A percentile compares a stretch with the other conserved stretches of the same genome.
phyloP scores from a whole-genome alignment of 2,888 invertebrate genomes.

The Idaea straminata region DNA sequence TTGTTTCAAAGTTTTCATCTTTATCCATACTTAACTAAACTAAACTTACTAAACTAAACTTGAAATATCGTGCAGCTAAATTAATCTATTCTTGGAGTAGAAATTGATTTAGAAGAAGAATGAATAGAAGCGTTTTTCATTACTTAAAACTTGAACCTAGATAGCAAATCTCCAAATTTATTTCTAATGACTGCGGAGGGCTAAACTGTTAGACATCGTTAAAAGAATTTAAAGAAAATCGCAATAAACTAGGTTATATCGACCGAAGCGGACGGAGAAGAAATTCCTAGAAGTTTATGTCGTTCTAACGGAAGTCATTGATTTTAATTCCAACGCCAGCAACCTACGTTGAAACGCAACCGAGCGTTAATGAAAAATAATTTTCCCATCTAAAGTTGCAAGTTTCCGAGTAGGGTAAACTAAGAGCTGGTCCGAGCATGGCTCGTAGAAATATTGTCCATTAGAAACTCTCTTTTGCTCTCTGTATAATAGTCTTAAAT shows the following conservation, averaged over 20 bases:
- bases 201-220: constrained; percentile 33
- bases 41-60: neutral
- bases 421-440: constrained; percentile 24
- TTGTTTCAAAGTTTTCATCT: neutral
- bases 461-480: constrained; percentile 46
- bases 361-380: constrained; percentile 72
- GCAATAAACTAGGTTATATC: constrained; percentile 37
- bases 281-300: constrained; percentile 58
- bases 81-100: neutral
- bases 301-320: constrained; percentile 64
- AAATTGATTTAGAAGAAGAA: neutral
- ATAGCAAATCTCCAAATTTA: constrained; percentile 18
- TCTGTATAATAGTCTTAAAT: constrained; percentile 29
- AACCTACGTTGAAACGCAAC: constrained; percentile 53
- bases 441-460: constrained; percentile 49
- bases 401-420: constrained; percentile 49
- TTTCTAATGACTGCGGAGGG: constrained; percentile 30
- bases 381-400: constrained; percentile 63
- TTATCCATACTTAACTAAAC: neutral
- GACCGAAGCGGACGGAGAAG: constrained; percentile 28
- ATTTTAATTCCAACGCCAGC: constrained; percentile 65
- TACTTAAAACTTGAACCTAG: neutral
- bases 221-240: constrained; percentile 43
- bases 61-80: neutral
- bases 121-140: no score